Base-by-base conservation (phyloP, 2,888 invertebrate genomes). In the Pristionchus entomophagus region DNA sequence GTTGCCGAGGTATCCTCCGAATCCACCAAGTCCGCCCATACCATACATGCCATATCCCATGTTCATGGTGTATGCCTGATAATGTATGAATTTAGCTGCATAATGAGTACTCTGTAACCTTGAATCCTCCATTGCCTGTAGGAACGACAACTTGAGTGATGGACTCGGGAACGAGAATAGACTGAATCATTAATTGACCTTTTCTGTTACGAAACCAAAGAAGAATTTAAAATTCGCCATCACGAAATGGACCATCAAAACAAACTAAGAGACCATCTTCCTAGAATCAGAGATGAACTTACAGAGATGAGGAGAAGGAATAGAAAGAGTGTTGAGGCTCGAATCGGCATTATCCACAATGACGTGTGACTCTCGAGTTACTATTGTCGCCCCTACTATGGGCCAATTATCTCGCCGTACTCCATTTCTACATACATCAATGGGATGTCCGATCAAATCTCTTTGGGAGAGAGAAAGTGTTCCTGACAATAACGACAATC, bases 71-170 rank as follows among this genome's bases (percentile, higher is more conserved):
- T 73, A 73, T n/a, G 73, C 73, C 73, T 73, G 41, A 73, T 6
- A 59, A 41, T 41, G 12, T n/a, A 38, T n/a, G 2, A n/a, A 38
- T 35, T 49, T 10, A 12, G 1, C 19, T 59, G 4, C 2, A 51
- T 35, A 8, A 22, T 26, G 10, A n/a, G 26, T 56, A 45, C 12
- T 8, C 10, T 2, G 35, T 45, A 6, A 45, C 73, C 41, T 73
- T 73, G 19, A 73, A 41, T 45, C 73, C 73, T 82, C 82, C 82
- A 41, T 82, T 56, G 10, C 82, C 82, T 22, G 82, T 82, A 38
- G 82, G 82, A 22, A 82, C 82, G 82, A 82, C 82, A 59, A 82
- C 82, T 82, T 82, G 82, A 10, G 82, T 29, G n/a, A 41, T n/a
- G 26, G 12, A n/a, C 12, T 73, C 19, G 26, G 73, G 45, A 80